Evolutionary conservation across 2,797 vertebrate genomes (phyloP).

Genomic region (Lutjanus argentimaculatus): DNA sequence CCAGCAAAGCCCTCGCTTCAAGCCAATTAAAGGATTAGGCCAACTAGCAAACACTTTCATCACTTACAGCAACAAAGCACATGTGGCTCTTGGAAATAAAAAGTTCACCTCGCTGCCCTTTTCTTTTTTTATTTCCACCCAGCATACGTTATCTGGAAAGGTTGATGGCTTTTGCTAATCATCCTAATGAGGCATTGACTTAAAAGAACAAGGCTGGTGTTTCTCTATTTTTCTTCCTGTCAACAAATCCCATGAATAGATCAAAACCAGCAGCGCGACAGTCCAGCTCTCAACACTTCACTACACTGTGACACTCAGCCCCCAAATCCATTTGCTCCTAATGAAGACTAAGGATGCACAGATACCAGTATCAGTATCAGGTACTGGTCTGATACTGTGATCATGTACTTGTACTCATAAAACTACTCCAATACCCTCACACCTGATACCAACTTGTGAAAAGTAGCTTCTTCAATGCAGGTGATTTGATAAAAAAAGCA

Average conservation of each 20-base stretch:
- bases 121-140: background rate
- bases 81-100: constrained; percentile 15
- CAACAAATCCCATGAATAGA: background rate
- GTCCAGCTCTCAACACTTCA: background rate
- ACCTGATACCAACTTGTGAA: no score
- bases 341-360: background rate
- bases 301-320: background rate
- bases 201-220: background rate
- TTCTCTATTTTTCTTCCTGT: background rate
- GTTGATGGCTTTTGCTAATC: constrained; percentile 1
- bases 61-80: constrained; percentile 45
- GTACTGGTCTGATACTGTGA: no score
- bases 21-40: constrained; percentile 70
- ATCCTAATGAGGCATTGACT: background rate
- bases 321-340: background rate
- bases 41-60: constrained; percentile 54
- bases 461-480: no score
- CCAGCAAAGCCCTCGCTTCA: constrained; percentile 60
- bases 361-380: no score
- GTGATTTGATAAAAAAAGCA: no score
- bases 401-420: no score
- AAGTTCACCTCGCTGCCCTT: background rate
- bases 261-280: no score
- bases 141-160: background rate
- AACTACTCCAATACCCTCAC: no score